Base-by-base conservation (phyloP, 1,140 invertebrate genomes). In the Brachystomella parvula region DNA sequence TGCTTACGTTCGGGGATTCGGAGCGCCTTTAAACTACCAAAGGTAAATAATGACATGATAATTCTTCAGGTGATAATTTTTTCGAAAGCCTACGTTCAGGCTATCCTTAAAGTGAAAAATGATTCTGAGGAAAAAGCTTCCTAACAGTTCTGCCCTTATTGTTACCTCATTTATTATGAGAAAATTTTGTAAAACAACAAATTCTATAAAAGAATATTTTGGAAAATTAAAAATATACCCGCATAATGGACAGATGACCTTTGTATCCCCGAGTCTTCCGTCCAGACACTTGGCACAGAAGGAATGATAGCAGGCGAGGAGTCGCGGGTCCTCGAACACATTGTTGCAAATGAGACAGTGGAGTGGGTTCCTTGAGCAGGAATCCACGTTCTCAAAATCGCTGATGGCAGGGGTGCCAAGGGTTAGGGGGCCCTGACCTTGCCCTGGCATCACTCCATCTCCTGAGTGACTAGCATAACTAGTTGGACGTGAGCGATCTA, bases 221-320 rank as follows among this genome's bases (percentile, higher is more conserved):
- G 12, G 9, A 24, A 57, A 57, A 31, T 61, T 32, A 57, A 64
- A 59, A 39, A n/a, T n/a, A n/a, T 77, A 87, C 86, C 85, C 82
- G 78, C 86, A 87, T 65, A 85, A 80, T 17, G 85, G 85, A 77
- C 86, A 87, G 61, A 79, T 76, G 35, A 87, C 75, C 72, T 84
- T 83, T 58, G 81, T 78, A 71, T 87, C 85, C 61, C 83, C 76
- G 63, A 83, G 81, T 60, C 83, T 78, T 39, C 82, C 83, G 56
- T 81, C 79, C 32, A 87, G 75, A 74, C 86, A 87, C 61, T 82
- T 78, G 3, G 84, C 79, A 77, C 86, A 87, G 74, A 87, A 86
- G 12, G 85, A 85, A 75, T 87, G 86, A 73, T 83, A 87, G 75
- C 86, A 87, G 32, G 79, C 79, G 2, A 87, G 79, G 53, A 87